Evolutionary conservation across 1,140 invertebrate species (phyloP), one percentile per base, ranked within the genome.

Genomic region (Linepithema humile): DNA sequence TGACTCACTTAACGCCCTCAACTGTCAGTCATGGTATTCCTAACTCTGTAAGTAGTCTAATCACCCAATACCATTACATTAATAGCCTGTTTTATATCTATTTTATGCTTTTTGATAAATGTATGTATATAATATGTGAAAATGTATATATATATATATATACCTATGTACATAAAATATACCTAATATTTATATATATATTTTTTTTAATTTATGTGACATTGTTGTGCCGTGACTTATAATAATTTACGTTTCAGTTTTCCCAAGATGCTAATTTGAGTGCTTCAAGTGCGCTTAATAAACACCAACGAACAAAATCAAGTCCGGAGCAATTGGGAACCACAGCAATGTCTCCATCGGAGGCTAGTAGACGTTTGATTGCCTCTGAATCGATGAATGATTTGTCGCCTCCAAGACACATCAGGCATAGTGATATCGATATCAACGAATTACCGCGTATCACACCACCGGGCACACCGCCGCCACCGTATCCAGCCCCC

Each of bases 391-490:
- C 96, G 7, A 95, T 96, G 95, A 95, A 93, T 45, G 95, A 96
- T 89, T 90, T 96, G 40, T 94, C 92, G 67, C 92, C 93, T 84
- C 88, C 93, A 53, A 94, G 93, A 91, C 91, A 93, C 60, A 26
- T 85, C 38, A 74, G 91, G n/a, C 89, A 92, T 50, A 92, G 85
- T 48, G 88, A 89, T 4, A 88, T 88, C 17, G 91, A 93, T 64
- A 80, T 90, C 38, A 85, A 89, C 9, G 92, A 93, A 70, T 88
- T 92, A 20, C 92, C 92, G 12, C 93, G 93, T 77, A 94, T 95
- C 4, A 97, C 97, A 53, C 97, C 97, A 38, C 97, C 97, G 1
- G 97, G 97, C 53, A 98, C 97, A 55, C 97, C 98, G 23, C 98
- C 97, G 57, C 97, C 98, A 55, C 97, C 97, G 12, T 98, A 98